Evolutionary conservation across 2,113 vertebrate species (phyloP).

Genomic region (Edolisoma coerulescens): DNA sequence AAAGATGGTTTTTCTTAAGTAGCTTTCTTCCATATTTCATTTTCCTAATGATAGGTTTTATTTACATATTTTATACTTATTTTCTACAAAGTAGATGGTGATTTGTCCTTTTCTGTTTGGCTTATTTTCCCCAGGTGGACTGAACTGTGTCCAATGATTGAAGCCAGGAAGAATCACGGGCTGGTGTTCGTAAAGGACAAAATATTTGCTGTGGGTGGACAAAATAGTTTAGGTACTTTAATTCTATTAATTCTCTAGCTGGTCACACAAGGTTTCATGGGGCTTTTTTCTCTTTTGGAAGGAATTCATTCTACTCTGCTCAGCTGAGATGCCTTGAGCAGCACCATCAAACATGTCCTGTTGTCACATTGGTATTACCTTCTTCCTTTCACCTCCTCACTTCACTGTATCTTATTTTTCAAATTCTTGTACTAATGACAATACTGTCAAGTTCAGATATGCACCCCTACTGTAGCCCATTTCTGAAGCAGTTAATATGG

Average conservation of each 20-base stretch:
- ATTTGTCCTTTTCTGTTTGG: not conserved
- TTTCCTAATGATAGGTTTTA: not conserved
- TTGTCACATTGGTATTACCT: not conserved
- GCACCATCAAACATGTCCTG: not conserved
- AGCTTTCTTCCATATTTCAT: not conserved
- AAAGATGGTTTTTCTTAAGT: not conserved
- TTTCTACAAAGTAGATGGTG: not conserved
- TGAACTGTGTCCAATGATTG: constrained; percentile 92
- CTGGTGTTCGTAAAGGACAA: constrained; percentile 93
- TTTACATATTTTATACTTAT: not conserved
- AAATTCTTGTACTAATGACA: not conserved
- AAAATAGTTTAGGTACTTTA: constrained; percentile 86
- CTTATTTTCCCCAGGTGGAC: constrained; percentile 82
- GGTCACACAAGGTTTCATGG: not conserved
- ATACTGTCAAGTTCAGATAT: not conserved
- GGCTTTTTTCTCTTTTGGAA: not conserved
- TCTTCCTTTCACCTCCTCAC: not conserved
- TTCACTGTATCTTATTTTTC: not conserved
- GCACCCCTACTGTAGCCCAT: not conserved
- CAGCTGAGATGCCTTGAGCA: not conserved
- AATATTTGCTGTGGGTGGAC: constrained; percentile 96
- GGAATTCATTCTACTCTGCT: not conserved
- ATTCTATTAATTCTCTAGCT: not conserved
- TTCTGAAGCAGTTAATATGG: not conserved
- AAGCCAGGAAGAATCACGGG: constrained; percentile 94